phyloP scores from a whole-genome alignment of 2,797 vertebrate genomes.

The Microctenopoma lineatum region DNA sequence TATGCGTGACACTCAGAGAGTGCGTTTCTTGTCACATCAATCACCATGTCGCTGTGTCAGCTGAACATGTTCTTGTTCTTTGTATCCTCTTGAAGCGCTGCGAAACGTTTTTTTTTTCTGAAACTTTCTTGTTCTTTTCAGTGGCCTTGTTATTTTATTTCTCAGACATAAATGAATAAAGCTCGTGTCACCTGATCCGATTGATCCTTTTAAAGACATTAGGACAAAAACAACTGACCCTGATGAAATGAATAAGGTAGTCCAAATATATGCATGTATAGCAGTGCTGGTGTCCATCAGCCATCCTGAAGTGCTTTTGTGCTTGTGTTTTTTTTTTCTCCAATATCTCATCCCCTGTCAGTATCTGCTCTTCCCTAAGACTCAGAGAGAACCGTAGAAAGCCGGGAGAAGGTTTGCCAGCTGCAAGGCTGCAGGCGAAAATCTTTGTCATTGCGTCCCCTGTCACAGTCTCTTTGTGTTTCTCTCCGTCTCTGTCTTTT shows the following conservation, averaged over 20 bases:
- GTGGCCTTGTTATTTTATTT: neutral
- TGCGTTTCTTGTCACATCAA: slow-evolving; percentile 59
- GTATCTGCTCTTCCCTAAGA: slow-evolving; percentile 43
- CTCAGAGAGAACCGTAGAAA: slow-evolving; percentile 42
- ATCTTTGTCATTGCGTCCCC: slow-evolving; percentile 61
- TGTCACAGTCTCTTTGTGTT: slow-evolving; percentile 31
- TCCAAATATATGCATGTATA: too few species aligned
- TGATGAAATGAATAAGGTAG: too few species aligned
- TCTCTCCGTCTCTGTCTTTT: slow-evolving; percentile 37
- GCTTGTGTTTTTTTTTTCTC: slow-evolving; percentile 11
- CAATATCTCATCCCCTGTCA: slow-evolving; percentile 42
- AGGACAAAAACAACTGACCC: neutral
- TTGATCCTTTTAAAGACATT: neutral
- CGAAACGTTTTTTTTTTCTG: slow-evolving; percentile 14
- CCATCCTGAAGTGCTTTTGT: slow-evolving; percentile 25
- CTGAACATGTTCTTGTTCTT: slow-evolving; percentile 12
- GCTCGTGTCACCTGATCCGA: neutral
- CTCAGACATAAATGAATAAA: neutral
- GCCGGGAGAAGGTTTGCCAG: slow-evolving; percentile 44
- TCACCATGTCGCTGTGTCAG: slow-evolving; percentile 46
- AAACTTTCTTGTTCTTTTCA: neutral
- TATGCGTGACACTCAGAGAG: slow-evolving; percentile 39
- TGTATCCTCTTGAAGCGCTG: slow-evolving; percentile 1
- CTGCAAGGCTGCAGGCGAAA: slow-evolving; percentile 57
- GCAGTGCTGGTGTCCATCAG: slow-evolving; percentile 25